These are phyloP conservation scores for Huso huso DNA, from an alignment of 2,797 vertebrate genomes.

Conservation along the genomic window DNA sequence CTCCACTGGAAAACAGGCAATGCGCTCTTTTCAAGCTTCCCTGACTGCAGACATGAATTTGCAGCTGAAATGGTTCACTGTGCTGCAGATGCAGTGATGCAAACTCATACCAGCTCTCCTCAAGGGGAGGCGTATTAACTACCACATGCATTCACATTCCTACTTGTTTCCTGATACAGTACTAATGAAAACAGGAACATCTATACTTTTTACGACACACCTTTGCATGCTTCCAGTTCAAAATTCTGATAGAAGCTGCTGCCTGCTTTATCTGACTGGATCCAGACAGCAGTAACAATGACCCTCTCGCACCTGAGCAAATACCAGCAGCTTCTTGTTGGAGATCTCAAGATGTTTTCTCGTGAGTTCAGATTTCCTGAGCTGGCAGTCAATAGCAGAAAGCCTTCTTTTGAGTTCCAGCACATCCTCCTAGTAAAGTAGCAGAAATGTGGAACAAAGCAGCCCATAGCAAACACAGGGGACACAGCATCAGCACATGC, in stretches of 20 bases:
- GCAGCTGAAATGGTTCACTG: background rate
- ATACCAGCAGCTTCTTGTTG: conserved; percentile 76
- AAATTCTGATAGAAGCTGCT: background rate
- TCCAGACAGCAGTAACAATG: background rate
- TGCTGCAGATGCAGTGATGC: conserved; percentile 11
- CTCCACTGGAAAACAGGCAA: background rate
- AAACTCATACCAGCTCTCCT: background rate
- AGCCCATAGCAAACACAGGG: too few relatives aligned
- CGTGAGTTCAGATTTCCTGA: conserved; percentile 69
- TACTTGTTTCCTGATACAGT: background rate
- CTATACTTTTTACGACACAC: background rate
- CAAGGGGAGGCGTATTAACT: too few relatives aligned
- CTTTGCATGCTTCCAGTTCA: background rate
- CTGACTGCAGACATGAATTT: background rate
- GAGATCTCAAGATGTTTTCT: conserved; percentile 76
- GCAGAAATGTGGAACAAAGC: background rate
- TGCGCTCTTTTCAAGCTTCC: background rate
- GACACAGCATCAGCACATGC: too few relatives aligned
- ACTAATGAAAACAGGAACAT: background rate
- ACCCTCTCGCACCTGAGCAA: conserved; percentile 64
- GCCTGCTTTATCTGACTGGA: too few relatives aligned
- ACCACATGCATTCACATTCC: too few relatives aligned
- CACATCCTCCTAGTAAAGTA: conserved; percentile 48
- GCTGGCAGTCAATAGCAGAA: conserved; percentile 56
- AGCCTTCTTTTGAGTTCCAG: conserved; percentile 63